Evolutionary conservation across 2,888 invertebrate species (phyloP), one percentile per base, ranked within the genome.

Genomic region (Eupithecia tripunctaria): DNA sequence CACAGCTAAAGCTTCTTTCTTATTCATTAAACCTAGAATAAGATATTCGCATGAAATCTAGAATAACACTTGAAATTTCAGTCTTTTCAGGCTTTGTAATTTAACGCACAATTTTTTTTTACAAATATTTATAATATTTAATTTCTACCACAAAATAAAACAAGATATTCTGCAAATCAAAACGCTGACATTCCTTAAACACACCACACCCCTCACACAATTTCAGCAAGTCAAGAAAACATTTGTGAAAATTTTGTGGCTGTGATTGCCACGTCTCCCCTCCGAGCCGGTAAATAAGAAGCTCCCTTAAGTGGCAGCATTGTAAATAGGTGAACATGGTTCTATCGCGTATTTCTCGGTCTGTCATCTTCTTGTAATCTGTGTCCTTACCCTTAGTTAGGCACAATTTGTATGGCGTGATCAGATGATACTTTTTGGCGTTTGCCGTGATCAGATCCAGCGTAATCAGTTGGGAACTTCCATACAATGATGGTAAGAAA

Each of bases 201-300:
- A 21, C 64, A 56, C 63, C n/a, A n/a, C n/a, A n/a, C 56, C 70
- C 25, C 56, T 41, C 27, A 67, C 21, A 32, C 63, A 21, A 56
- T 51, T 56, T 43, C 41, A 67, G 29, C 59, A 29, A 47, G 29
- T 43, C 60, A 62, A 43, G 51, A 70, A 77, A 74, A 63, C 81
- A 84, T 87, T 88, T 85, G 84, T 80, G 85, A 77, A 83, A 86
- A 85, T 85, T 80, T 83, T 77, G 85, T 77, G 80, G 79, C 81
- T 80, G 71, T 84, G 84, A 84, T 86, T 83, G 85, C 79, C 85
- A 73, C 76, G 73, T 81, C 79, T 81, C 82, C 83, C 82, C 81
- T 80, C 79, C 76, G 68, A 75, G 56, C 64, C 64, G 70, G 78
- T 78, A 72, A 77, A 82, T 82, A 78, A 78, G 68, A 67, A 27